These are phyloP conservation scores for Scaptomyza cyrtandrae DNA, from an alignment of 2,888 invertebrate genomes.

Conservation along the genomic window DNA sequence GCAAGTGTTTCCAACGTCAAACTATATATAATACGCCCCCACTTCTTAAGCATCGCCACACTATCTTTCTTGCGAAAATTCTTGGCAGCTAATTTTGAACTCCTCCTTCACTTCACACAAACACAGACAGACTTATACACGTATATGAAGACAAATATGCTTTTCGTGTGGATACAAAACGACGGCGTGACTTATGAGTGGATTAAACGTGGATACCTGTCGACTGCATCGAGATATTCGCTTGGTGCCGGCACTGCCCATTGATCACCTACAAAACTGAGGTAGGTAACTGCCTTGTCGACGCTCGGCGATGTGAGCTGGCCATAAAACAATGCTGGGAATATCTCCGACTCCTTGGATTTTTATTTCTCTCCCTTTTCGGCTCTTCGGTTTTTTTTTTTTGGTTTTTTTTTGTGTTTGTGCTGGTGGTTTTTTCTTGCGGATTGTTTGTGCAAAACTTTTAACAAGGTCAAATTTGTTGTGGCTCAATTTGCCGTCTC, in stretches of 20 bases:
- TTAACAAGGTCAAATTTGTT: slow-evolving; percentile 76
- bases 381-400: slow-evolving; percentile 2
- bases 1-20: background rate
- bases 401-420: slow-evolving; percentile 33
- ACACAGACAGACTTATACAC: background rate
- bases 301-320: slow-evolving; percentile 49
- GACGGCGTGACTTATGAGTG: slow-evolving; percentile 73
- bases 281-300: slow-evolving; percentile 60
- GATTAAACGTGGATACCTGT: slow-evolving; percentile 57
- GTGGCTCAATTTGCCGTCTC: slow-evolving; percentile 57
- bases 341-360: slow-evolving; percentile 39
- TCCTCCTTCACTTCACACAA: slow-evolving; percentile 22
- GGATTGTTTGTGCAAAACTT: slow-evolving; percentile 44
- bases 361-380: slow-evolving; percentile 12
- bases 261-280: slow-evolving; percentile 45
- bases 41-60: background rate
- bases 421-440: slow-evolving; percentile 29
- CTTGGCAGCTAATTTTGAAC: slow-evolving; percentile 8
- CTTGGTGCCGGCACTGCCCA: slow-evolving; percentile 30
- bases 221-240: slow-evolving; percentile 11
- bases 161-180: slow-evolving; percentile 30
- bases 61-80: background rate
- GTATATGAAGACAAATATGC: background rate
- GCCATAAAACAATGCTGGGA: slow-evolving; percentile 55
- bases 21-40: background rate